Conservation (phyloP, 2,113 vertebrate genomes). For the Lethenteron camtschaticum region DNA sequence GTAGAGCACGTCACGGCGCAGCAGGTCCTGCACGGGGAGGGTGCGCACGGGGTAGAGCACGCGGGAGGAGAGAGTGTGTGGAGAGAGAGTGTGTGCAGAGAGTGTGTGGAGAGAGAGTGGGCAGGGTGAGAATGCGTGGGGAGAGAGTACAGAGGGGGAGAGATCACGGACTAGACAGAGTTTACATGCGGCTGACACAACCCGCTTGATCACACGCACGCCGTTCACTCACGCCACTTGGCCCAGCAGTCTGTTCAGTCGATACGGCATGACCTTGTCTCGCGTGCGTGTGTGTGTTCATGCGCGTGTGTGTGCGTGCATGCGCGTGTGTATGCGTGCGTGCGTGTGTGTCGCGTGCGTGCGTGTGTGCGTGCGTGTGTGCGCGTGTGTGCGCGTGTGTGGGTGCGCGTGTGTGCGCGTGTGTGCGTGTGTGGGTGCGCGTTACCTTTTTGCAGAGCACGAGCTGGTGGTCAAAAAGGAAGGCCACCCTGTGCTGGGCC, state of each 20-base stretch:
- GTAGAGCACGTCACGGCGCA: conserved; percentile 74
- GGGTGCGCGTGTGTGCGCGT: background rate
- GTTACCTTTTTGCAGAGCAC: conserved; percentile 89
- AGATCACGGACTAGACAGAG: too few species aligned
- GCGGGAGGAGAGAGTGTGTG: too few species aligned
- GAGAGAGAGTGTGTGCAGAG: too few species aligned
- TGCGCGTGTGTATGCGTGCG: background rate
- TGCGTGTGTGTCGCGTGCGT: background rate
- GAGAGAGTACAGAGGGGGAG: too few species aligned
- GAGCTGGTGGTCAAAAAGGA: conserved; percentile 86
- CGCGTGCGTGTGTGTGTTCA: background rate
- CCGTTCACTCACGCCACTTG: background rate
- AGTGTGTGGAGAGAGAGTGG: too few species aligned
- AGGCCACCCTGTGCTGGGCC: conserved; percentile 80
- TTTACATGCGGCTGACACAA: too few species aligned
- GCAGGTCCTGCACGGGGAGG: conserved; percentile 30
- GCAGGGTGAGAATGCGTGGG: too few species aligned
- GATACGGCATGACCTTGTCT: background rate
- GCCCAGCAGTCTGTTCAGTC: background rate
- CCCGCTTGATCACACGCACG: too few species aligned
- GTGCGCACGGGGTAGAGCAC: too few species aligned
- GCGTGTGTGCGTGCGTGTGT: background rate
- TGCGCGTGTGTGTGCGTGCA: background rate
- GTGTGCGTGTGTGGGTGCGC: conserved; percentile 4
- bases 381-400: background rate